Evolutionary conservation across 2,888 invertebrate species (phyloP), one percentile per base, ranked within the genome.

Genomic region (Mactromeris polynyma): DNA sequence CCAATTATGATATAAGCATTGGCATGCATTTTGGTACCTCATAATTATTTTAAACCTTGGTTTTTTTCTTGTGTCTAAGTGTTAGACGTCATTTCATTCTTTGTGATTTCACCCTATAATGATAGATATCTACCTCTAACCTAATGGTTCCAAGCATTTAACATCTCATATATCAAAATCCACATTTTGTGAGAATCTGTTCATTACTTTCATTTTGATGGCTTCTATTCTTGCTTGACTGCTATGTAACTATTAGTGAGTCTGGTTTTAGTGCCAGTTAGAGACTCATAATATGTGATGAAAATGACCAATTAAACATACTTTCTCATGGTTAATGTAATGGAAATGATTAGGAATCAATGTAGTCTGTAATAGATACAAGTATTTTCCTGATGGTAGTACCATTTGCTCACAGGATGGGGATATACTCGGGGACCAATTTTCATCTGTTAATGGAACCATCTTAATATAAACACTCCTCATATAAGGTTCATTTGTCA

Each of bases 301-400:
- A 73, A 33, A 73, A 73, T 73, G 73, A 73, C 73, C 73, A 73
- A 73, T 73, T 73, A 73, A 73, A 73, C 36, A 7, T 73, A 33
- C 36, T 73, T 33, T 73, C 73, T 73, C 36, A 7, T 33, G 2
- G 17, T 36, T 58, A 73, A 73, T 73, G 73, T 73, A 36, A 73
- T 73, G 73, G 73, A 17, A 73, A 73, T 73, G 73, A 73, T 73
- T 73, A 33, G 19, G 73, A 73, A 73, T 73, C 73, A 73, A 33
- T 73, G 73, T 73, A 17, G 31, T 2, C 73, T 36, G 36, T 33
- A 73, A 73, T 73, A 36, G 73, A 73, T 73, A 33, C 36, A 73
- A 14, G 17, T 33, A 69, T 26, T 69, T 31, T 36, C n/a, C 26
- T 1, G 58, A 2, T 64, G 26, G 58, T 26, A 64, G 2, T 26